Conservation (phyloP, 2,797 vertebrate species). For the Chelidonichthys spinosus region DNA sequence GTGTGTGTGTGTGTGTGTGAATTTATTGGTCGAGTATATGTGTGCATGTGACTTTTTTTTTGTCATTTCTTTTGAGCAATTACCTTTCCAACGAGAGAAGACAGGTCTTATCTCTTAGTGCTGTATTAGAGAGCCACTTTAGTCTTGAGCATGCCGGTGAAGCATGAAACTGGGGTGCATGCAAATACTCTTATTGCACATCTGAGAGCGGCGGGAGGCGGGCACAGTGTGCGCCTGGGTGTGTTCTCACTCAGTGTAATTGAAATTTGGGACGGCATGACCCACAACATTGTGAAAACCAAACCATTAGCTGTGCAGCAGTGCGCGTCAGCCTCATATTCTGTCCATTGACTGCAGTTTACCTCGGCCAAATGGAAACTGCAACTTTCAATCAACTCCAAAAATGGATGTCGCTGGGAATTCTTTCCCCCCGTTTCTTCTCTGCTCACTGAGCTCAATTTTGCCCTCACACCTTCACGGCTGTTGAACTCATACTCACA, state of each 20-base stretch:
- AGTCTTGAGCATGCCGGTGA: slow-evolving; percentile 8
- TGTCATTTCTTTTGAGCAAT: slow-evolving; percentile 32
- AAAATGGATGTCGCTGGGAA: background rate
- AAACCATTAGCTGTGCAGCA: slow-evolving; percentile 51
- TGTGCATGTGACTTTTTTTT: background rate
- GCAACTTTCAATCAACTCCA: slow-evolving; percentile 12
- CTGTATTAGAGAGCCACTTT: slow-evolving; percentile 36
- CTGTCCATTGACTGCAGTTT: slow-evolving; percentile 21
- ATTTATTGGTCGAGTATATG: background rate
- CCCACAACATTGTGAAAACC: slow-evolving; percentile 29
- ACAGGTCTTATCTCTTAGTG: slow-evolving; percentile 37
- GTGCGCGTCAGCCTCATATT: slow-evolving; percentile 19
- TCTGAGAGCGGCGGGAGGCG: slow-evolving; percentile 43
- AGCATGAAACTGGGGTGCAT: slow-evolving; percentile 57
- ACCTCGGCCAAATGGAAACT: slow-evolving; percentile 12
- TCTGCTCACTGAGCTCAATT: background rate
- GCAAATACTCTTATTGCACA: slow-evolving; percentile 48
- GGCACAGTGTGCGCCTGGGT: slow-evolving; percentile 12
- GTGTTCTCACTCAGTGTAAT: slow-evolving; percentile 49
- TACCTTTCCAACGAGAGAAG: slow-evolving; percentile 21
- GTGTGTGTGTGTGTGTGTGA: slow-evolving; percentile 1
- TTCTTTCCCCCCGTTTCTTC: background rate
- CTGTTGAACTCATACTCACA: background rate
- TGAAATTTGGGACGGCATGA: slow-evolving; percentile 58
- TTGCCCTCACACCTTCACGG: slow-evolving; percentile 1